These are phyloP conservation scores for Smittia aterrima DNA, from an alignment of 2,888 invertebrate species.

Conservation along the genomic window DNA sequence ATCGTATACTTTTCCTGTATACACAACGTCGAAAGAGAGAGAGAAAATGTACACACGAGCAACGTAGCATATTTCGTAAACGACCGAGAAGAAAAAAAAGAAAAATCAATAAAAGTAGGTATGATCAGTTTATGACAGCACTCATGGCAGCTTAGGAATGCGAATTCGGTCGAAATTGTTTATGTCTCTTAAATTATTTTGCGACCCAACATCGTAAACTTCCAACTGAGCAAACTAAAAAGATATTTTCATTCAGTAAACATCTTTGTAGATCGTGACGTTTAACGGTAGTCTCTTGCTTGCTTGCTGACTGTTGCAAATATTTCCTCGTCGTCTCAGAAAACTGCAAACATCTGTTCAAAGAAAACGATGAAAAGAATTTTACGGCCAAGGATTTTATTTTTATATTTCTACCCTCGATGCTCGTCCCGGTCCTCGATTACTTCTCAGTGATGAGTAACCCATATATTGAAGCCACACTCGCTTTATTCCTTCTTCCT, in stretches of 20 bases:
- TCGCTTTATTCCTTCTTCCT: constrained; percentile 9
- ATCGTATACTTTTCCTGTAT: neutral
- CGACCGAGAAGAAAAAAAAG: too few relatives aligned
- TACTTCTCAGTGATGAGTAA: neutral
- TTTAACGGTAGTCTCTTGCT: neutral
- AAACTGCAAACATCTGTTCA: neutral
- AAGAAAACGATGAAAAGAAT: neutral
- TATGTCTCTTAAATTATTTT: neutral
- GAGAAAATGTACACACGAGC: neutral
- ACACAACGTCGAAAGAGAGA: too few relatives aligned
- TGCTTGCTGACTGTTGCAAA: neutral
- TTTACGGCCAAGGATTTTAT: constrained; percentile 12
- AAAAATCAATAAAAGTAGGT: constrained; percentile 39
- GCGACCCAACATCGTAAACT: neutral
- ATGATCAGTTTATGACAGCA: constrained; percentile 27
- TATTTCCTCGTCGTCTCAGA: neutral
- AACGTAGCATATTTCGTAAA: too few relatives aligned
- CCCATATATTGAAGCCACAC: neutral
- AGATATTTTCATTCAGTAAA: neutral
- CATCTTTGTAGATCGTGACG: neutral
- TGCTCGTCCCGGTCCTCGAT: neutral
- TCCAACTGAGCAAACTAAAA: too few relatives aligned
- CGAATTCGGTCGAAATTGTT: too few relatives aligned
- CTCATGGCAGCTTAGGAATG: neutral
- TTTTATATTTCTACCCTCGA: neutral